These are phyloP conservation scores for Henicopernis longicauda DNA, from an alignment of 2,113 vertebrate species.

Conservation along the genomic window DNA sequence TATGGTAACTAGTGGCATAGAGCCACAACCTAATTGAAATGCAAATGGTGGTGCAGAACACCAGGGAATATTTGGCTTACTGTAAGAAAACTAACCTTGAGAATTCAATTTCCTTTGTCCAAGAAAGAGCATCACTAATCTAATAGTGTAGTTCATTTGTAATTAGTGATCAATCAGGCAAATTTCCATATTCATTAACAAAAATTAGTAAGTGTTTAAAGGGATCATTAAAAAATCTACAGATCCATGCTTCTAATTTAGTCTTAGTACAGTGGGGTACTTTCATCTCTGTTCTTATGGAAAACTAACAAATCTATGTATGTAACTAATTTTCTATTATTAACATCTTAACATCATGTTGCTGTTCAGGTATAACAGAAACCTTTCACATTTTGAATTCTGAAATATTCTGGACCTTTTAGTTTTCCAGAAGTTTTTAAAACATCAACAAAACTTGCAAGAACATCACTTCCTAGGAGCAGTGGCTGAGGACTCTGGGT, in stretches of 20 bases:
- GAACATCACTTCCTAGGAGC: background rate
- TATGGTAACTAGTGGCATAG: background rate
- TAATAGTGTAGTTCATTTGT: conserved; percentile 1
- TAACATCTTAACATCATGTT: background rate
- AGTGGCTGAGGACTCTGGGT: background rate
- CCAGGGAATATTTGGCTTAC: conserved; percentile 20
- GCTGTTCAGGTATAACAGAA: background rate
- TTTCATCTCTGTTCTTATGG: background rate
- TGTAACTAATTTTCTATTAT: background rate
- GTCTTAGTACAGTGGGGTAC: background rate
- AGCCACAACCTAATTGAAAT: conserved; percentile 48
- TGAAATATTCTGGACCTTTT: background rate
- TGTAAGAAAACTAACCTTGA: conserved; percentile 20
- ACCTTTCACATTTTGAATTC: background rate
- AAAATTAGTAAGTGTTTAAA: conserved; percentile 5
- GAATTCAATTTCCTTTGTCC: conserved; percentile 30
- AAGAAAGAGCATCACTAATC: conserved; percentile 8
- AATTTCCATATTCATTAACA: conserved; percentile 45
- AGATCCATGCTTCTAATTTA: background rate
- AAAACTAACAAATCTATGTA: background rate
- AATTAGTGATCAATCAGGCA: conserved; percentile 51
- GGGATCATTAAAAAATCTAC: background rate
- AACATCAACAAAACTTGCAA: background rate
- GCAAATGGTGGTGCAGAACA: conserved; percentile 25
- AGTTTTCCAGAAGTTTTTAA: background rate